Evolutionary conservation across 2,888 invertebrate genomes (phyloP), one percentile per base, ranked within the genome.

Genomic region (Gymnoscelis rufifasciata): DNA sequence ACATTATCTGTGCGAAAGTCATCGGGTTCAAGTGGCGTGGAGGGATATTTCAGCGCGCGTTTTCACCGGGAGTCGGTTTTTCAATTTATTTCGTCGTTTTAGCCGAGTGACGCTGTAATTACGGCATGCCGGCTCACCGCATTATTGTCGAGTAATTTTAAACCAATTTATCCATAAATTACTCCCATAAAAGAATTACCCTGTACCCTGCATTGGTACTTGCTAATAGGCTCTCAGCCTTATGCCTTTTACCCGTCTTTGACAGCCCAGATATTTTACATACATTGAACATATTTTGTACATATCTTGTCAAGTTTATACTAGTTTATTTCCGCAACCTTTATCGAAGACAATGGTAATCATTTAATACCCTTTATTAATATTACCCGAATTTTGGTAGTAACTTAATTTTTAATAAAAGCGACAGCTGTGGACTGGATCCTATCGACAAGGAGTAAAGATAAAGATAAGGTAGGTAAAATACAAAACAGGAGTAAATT

Each of bases 81-180:
- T 83, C 81, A 84, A 83, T 86, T 84, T 81, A 83, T 86, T 81
- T 79, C 68, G 72, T 68, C 75, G 79, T 81, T 84, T 83, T 80
- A 78, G 74, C 73, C 69, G 74, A 79, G 72, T 80, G 81, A 78
- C 71, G 78, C 71, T 73, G 78, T 83, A 82, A 83, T 86, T 82
- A 81, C 77, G 70, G 65, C 66, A 68, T 63, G 62, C 60, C 64
- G 71, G 72, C 64, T 66, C 64, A 63, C 74, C 75, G 71, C 76
- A 74, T 77, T 75, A 78, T 74, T 72, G 68, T 59, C 66, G 56
- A 66, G 66, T 64, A 66, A 74, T 71, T 74, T 71, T 74, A 66
- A 52, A 55, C 38, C 44, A 28, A 41, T 51, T 44, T 52, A 46
- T 42, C 10, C n/a, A 35, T 23, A 11, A 19, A 35, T 6, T 19